Percentiles rank a stretch among this genome's conserved stretches.
These are phyloP conservation scores for Lasius platythorax DNA, from an alignment of 2,888 invertebrate species.

Conservation along the genomic window DNA sequence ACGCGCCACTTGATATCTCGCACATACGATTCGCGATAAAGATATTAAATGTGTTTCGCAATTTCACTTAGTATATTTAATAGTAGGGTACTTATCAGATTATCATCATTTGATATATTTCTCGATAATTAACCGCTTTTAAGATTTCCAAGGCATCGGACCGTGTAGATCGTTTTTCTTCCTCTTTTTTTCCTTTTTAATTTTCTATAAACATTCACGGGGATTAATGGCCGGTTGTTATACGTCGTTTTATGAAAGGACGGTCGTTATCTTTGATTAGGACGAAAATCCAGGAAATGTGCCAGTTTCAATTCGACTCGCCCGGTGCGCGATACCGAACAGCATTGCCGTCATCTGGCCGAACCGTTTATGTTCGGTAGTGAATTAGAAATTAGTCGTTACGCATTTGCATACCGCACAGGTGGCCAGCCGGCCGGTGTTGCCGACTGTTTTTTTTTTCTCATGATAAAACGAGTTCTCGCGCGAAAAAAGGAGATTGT, in stretches of 20 bases:
- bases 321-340: conserved; percentile 6
- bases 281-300: conserved; percentile 24
- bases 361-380: conserved; percentile 61
- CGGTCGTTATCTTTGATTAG: conserved; percentile 8
- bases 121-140: conserved; percentile 7
- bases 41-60: not conserved
- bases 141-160: not conserved
- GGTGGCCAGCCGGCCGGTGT: conserved; percentile 69
- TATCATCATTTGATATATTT: not conserved
- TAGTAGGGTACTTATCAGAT: conserved; percentile 16
- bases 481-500: conserved; percentile 60
- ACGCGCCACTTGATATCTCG: not conserved
- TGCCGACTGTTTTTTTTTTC: conserved; percentile 63
- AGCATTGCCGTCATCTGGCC: conserved; percentile 31
- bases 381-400: conserved; percentile 75
- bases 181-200: not conserved
- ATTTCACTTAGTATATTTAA: conserved; percentile 16
- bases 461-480: conserved; percentile 79
- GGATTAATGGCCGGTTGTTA: not conserved
- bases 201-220: not conserved
- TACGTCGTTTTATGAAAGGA: not conserved
- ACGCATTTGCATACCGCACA: conserved; percentile 73
- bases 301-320: not conserved
- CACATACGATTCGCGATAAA: not conserved
- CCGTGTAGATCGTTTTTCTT: not conserved